These are phyloP conservation scores for Dryobotodes eremita DNA, from an alignment of 2,888 invertebrate genomes.

Conservation along the genomic window DNA sequence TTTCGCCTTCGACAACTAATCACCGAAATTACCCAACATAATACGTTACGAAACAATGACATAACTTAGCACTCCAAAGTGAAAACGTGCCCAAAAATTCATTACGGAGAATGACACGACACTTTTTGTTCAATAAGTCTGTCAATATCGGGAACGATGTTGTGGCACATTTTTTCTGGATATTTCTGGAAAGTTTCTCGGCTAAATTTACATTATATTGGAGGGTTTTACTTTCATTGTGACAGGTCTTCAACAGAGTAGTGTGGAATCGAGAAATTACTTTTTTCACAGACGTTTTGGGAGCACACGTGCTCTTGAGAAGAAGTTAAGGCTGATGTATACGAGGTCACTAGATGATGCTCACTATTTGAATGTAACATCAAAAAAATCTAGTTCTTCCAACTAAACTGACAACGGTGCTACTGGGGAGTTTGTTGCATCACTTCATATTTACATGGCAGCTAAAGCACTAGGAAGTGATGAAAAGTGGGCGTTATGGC, in stretches of 20 bases:
- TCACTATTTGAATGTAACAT: too few species aligned
- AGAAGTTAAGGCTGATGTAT: not conserved
- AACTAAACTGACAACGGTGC: too few species aligned
- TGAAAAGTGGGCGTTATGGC: too few species aligned
- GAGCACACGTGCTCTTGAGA: not conserved
- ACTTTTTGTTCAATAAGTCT: conserved; percentile 56
- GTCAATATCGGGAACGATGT: conserved; percentile 46
- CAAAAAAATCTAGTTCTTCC: too few species aligned
- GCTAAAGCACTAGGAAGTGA: too few species aligned
- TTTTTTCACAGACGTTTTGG: not conserved
- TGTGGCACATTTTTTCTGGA: conserved; percentile 37
- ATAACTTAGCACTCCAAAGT: conserved; percentile 47
- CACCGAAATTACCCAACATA: conserved; percentile 4
- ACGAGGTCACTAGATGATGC: too few species aligned
- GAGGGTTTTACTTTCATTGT: conserved; percentile 3
- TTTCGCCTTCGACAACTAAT: not conserved
- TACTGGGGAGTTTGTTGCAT: too few species aligned
- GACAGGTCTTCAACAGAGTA: not conserved
- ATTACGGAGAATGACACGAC: conserved; percentile 58
- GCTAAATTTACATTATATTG: conserved; percentile 16
- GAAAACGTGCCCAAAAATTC: conserved; percentile 59
- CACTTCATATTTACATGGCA: too few species aligned
- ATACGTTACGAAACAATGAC: conserved; percentile 46
- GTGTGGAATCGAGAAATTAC: not conserved
- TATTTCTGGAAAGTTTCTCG: conserved; percentile 23